Base-by-base conservation (phyloP, 2,797 vertebrate species). In the Monodelphis domestica region DNA sequence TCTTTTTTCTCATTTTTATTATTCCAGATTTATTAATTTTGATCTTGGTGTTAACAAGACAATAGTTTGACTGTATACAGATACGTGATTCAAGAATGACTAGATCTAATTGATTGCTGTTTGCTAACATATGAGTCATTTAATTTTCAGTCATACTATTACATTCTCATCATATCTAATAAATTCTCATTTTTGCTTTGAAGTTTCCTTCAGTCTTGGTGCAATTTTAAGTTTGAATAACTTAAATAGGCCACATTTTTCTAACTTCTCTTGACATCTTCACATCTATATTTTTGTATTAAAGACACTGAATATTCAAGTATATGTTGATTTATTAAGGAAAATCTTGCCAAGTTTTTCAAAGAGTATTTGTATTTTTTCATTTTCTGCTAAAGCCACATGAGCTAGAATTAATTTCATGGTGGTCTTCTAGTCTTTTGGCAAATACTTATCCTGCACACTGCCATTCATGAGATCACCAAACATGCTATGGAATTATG, bases 1-100 rank as follows among this genome's bases (percentile, higher is more conserved):
- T 92, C 56, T 92, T 88, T 92, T 87, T 3, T 84, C 89, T 94
- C 50, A 54, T 90, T 96, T 51, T 88, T 53, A 53, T 91, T 96
- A 54, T 88, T 91, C 50, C 45, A 92, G 95, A 94, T 84, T 53
- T 91, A 93, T 24, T 92, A 92, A 95, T 93, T 95, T 96, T 92
- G 70, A 84, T 84, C 38, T 50, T 84, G 21, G 21, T 84, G 70
- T 21, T n/a, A 70, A 70, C 33, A 70, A 70, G n/a, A 70, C 15
- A 70, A 5, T 14, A 70, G 33, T 70, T n/a, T 70, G 59, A 63
- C 14, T 63, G n/a, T 38, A 78, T 45, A 45, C 70, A 45, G n/a
- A 78, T 17, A 78, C 17, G 7, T 78, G 70, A 78, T 78, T 45
- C 7, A 78, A 7, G n/a, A 50, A 45, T 45, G 3, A 3, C 50